These are phyloP conservation scores for Argyresthia albistria DNA, from an alignment of 2,888 invertebrate genomes.

Conservation along the genomic window DNA sequence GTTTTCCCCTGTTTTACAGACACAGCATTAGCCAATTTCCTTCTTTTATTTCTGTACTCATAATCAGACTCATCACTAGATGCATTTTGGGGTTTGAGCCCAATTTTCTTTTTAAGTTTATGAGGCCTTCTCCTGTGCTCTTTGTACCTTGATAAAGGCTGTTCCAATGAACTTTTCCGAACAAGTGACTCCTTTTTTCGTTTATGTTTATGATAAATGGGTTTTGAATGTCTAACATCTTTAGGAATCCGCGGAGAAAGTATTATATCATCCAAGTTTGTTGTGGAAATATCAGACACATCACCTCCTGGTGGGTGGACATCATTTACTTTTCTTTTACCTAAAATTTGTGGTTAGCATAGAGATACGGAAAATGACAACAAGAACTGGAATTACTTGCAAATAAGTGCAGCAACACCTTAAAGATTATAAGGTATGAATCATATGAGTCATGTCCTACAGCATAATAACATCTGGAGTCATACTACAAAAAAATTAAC, in stretches of 20 bases:
- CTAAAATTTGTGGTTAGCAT: slow-evolving; percentile 20
- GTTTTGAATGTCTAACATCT: slow-evolving; percentile 20
- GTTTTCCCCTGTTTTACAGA: slow-evolving; percentile 41
- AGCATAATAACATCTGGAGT: too few species aligned
- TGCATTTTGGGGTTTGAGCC: slow-evolving; percentile 29
- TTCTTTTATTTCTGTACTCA: slow-evolving; percentile 54
- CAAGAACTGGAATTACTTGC: background rate
- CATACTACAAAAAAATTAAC: too few species aligned
- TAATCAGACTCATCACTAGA: slow-evolving; percentile 58
- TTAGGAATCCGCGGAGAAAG: slow-evolving; percentile 12
- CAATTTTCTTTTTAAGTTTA: slow-evolving; percentile 31
- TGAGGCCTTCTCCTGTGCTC: slow-evolving; percentile 28
- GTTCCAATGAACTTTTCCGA: background rate
- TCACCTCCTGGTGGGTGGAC: slow-evolving; percentile 21
- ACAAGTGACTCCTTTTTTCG: slow-evolving; percentile 24
- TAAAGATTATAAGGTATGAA: background rate
- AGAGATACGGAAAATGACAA: slow-evolving; percentile 11
- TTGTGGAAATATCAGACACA: slow-evolving; percentile 43
- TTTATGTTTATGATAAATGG: slow-evolving; percentile 31
- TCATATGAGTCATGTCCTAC: too few species aligned
- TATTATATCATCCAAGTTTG: slow-evolving; percentile 35
- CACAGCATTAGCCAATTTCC: slow-evolving; percentile 70
- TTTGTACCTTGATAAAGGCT: slow-evolving; percentile 17
- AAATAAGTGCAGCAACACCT: background rate
- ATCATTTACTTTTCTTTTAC: slow-evolving; percentile 24